Conservation (phyloP, 2,797 vertebrate species). For the Amblyopsis hoosieri region DNA sequence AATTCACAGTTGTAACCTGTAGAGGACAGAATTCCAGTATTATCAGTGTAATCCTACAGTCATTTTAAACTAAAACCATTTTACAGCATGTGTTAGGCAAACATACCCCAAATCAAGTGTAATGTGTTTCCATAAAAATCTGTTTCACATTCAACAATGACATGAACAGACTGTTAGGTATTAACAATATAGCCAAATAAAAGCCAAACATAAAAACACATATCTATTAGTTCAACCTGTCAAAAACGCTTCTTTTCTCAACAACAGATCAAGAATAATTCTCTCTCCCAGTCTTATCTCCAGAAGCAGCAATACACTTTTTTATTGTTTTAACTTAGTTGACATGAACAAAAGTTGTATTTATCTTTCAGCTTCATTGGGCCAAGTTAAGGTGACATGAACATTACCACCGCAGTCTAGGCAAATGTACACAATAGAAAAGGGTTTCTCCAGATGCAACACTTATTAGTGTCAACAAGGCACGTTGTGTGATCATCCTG, state of each 20-base stretch:
- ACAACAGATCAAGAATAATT: conserved; percentile 53
- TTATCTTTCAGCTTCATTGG: conserved; percentile 18
- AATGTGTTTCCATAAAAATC: conserved; percentile 52
- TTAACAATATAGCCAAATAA: conserved; percentile 47
- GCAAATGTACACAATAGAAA: conserved; percentile 47
- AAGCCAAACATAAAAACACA: conserved; percentile 50
- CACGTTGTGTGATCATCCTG: conserved; percentile 76
- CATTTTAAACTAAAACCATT: conserved; percentile 55
- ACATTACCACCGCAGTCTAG: conserved; percentile 40
- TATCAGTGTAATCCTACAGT: conserved; percentile 62
- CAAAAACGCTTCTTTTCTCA: conserved; percentile 51
- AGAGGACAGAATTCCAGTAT: conserved; percentile 80
- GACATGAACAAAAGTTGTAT: conserved; percentile 33
- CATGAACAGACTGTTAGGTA: conserved; percentile 52
- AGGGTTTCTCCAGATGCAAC: conserved; percentile 70
- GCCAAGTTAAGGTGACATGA: conserved; percentile 36
- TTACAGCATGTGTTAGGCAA: conserved; percentile 72
- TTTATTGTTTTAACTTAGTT: conserved; percentile 38
- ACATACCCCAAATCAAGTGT: conserved; percentile 48
- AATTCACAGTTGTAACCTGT: conserved; percentile 84
- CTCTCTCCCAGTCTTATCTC: conserved; percentile 50
- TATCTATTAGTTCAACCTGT: conserved; percentile 54
- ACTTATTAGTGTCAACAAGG: conserved; percentile 74
- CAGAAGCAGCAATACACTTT: conserved; percentile 61
- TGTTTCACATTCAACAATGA: conserved; percentile 74